phyloP scores from a whole-genome alignment of 2,797 vertebrate species.

The Gila robusta region DNA sequence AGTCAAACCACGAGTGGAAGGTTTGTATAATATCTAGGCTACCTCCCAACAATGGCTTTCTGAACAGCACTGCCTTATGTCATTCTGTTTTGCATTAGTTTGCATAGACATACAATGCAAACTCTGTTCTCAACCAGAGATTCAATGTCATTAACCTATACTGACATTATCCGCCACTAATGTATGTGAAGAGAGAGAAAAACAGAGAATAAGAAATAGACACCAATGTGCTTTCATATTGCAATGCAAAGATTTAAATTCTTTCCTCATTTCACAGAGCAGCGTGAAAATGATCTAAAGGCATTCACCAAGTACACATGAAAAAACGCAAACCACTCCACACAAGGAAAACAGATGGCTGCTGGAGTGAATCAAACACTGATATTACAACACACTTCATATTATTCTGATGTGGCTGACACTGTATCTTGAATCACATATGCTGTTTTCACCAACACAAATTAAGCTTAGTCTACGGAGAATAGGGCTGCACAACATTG shows the following conservation, averaged over 20 bases:
- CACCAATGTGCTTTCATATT: neutral
- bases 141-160: conserved; percentile 8
- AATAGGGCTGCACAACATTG: neutral
- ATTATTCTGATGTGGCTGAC: conserved; percentile 24
- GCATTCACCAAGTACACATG: conserved; percentile 58
- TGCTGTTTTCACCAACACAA: neutral
- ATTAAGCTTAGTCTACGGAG: conserved; percentile 14
- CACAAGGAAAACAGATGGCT: conserved; percentile 36
- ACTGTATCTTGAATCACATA: conserved; percentile 25
- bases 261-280: conserved; percentile 49
- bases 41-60: conserved; percentile 22
- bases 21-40: conserved; percentile 12
- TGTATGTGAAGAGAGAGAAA: neutral
- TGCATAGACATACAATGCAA: conserved; percentile 30
- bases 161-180: conserved; percentile 2
- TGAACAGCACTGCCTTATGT: conserved; percentile 8
- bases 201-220: conserved; percentile 1
- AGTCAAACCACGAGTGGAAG: conserved; percentile 3
- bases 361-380: conserved; percentile 21
- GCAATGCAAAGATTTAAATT: conserved; percentile 37
- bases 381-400: conserved; percentile 5
- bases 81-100: conserved; percentile 42
- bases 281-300: conserved; percentile 42
- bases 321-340: conserved; percentile 49
- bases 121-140: conserved; percentile 14